Conservation (phyloP, 2,888 invertebrate species). For the Aleiodes testaceus region DNA sequence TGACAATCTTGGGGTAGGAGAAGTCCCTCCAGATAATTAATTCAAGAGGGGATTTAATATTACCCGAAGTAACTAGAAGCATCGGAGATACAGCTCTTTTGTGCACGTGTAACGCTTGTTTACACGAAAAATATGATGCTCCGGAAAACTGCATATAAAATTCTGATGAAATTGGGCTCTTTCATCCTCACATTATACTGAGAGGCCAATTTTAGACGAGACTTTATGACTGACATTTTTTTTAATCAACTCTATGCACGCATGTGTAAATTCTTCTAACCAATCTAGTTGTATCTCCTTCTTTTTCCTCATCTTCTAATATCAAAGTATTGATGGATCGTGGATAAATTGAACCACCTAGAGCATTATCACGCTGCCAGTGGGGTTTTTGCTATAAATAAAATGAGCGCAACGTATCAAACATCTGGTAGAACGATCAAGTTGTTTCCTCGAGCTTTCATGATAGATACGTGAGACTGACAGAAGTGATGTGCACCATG, state of each 20-base stretch:
- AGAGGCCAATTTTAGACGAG: neutral
- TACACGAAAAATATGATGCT: conserved; percentile 54
- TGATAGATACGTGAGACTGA: conserved; percentile 39
- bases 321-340: conserved; percentile 21
- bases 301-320: neutral
- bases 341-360: conserved; percentile 28
- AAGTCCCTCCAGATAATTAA: conserved; percentile 68
- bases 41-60: conserved; percentile 71
- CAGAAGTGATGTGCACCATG: conserved; percentile 29
- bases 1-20: conserved; percentile 63
- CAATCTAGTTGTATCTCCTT: neutral
- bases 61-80: conserved; percentile 53
- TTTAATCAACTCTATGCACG: conserved; percentile 21
- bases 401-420: conserved; percentile 23
- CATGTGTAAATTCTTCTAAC: conserved; percentile 23
- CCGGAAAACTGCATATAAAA: conserved; percentile 12
- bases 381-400: conserved; percentile 11
- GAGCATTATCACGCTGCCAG: conserved; percentile 23
- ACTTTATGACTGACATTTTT: conserved; percentile 1
- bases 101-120: conserved; percentile 64
- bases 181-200: conserved; percentile 24
- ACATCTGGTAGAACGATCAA: conserved; percentile 34
- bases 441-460: conserved; percentile 23
- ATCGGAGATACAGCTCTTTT: conserved; percentile 55
- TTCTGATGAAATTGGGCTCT: conserved; percentile 7